Evolutionary conservation across 2,797 vertebrate species (phyloP).

Genomic region (Hippopotamyrus pictus): DNA sequence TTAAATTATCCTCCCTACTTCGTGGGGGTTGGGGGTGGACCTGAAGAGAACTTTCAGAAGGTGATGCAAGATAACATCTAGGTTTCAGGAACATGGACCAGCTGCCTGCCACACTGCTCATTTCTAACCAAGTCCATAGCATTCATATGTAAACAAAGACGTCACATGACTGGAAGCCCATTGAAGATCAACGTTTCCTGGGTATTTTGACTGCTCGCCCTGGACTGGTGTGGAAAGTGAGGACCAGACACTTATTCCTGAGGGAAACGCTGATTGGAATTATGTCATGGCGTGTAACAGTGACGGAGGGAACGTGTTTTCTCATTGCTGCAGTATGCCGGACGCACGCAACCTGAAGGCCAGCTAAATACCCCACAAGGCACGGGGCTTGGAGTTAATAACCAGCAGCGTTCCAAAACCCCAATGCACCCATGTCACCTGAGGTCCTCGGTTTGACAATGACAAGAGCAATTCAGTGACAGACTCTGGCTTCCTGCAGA

Average conservation of each 20-base stretch:
- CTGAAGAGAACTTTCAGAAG: conserved; percentile 31
- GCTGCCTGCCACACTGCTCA: background rate
- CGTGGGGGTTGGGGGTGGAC: conserved; percentile 21
- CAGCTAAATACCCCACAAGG: background rate
- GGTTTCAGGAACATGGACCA: background rate
- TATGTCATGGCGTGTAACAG: background rate
- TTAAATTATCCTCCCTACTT: conserved; percentile 50
- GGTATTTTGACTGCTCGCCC: background rate
- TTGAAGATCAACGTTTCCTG: background rate
- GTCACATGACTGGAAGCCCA: background rate
- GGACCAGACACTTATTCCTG: background rate
- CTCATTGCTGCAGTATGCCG: background rate
- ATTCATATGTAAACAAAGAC: background rate
- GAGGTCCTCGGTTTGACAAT: background rate
- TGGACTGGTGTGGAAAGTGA: background rate
- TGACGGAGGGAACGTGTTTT: background rate
- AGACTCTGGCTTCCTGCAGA: conserved; percentile 25
- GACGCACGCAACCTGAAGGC: background rate
- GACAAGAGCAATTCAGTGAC: conserved; percentile 43
- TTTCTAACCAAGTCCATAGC: background rate
- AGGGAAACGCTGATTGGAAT: background rate
- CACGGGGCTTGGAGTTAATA: background rate
- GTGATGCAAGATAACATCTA: conserved; percentile 13
- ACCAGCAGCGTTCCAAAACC: background rate
- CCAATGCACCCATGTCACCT: background rate